phyloP scores from a whole-genome alignment of 2,113 vertebrate genomes.

The Rhinopithecus roxellana region DNA sequence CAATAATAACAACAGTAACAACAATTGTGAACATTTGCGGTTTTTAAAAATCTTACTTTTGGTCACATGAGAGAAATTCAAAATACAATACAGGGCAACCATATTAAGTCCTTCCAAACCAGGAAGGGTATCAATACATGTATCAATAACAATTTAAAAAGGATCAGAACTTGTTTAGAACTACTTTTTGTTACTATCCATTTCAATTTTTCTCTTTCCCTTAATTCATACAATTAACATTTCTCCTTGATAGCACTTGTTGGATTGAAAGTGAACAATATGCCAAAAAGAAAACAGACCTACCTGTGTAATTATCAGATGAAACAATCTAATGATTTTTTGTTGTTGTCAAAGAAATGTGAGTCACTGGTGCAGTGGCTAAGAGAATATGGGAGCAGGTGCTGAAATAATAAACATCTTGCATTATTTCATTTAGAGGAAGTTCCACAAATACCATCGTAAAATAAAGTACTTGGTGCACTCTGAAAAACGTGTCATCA shows the following conservation, averaged over 20 bases:
- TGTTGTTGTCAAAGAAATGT: background rate
- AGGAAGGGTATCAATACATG: background rate
- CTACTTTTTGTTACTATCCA: background rate
- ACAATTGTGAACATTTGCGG: background rate
- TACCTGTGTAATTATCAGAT: background rate
- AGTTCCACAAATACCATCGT: constrained; percentile 54
- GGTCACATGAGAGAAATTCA: background rate
- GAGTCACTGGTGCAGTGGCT: constrained; percentile 59
- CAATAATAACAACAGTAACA: background rate
- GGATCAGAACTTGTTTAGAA: background rate
- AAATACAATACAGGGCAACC: background rate
- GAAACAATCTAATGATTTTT: background rate
- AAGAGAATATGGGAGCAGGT: constrained; percentile 56
- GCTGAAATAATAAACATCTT: constrained; percentile 68
- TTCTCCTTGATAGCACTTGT: background rate
- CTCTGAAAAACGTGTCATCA: constrained; percentile 54
- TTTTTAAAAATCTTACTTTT: background rate
- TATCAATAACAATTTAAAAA: background rate
- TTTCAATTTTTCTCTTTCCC: background rate
- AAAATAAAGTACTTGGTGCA: constrained; percentile 73
- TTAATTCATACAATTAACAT: background rate
- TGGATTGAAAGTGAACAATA: background rate
- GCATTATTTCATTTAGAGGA: constrained; percentile 65
- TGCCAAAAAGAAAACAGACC: constrained; percentile 21
- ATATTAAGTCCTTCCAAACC: background rate